Evolutionary conservation across 2,888 invertebrate genomes (phyloP).

Genomic region (Euplagia quadripunctaria): DNA sequence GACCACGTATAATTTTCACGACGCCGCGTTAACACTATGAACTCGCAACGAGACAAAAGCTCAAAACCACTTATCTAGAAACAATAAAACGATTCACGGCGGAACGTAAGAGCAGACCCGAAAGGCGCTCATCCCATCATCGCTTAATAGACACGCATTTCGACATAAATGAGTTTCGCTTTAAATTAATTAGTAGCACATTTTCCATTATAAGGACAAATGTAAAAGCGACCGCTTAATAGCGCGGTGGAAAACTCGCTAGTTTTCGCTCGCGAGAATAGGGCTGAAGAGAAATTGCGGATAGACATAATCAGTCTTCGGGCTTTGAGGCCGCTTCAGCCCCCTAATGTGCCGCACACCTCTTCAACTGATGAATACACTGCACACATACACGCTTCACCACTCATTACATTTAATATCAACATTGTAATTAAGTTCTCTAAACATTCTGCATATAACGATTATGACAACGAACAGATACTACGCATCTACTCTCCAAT

Average conservation of each 20-base stretch:
- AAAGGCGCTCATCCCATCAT: slow-evolving; percentile 82
- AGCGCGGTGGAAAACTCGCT: slow-evolving; percentile 87
- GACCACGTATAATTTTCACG: slow-evolving; percentile 83
- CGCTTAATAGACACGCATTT: slow-evolving; percentile 86
- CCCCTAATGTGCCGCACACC: slow-evolving; percentile 82
- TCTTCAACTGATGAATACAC: slow-evolving; percentile 84
- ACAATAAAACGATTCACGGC: slow-evolving; percentile 73
- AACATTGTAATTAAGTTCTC: slow-evolving; percentile 58
- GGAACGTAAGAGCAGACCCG: slow-evolving; percentile 69
- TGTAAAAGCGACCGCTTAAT: slow-evolving; percentile 87
- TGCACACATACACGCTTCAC: slow-evolving; percentile 71
- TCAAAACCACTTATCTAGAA: slow-evolving; percentile 71
- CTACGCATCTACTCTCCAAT: slow-evolving; percentile 17
- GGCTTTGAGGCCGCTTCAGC: slow-evolving; percentile 85
- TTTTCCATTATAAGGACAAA: slow-evolving; percentile 88
- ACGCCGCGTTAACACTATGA: slow-evolving; percentile 47
- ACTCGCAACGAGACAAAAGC: slow-evolving; percentile 61
- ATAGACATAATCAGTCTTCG: slow-evolving; percentile 88
- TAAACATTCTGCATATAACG: slow-evolving; percentile 16
- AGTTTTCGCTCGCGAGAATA: slow-evolving; percentile 87
- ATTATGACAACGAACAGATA: slow-evolving; percentile 26
- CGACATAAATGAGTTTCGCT: slow-evolving; percentile 87
- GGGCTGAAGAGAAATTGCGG: slow-evolving; percentile 86
- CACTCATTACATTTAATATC: slow-evolving; percentile 69
- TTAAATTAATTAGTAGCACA: slow-evolving; percentile 87